Conservation (phyloP, 2,113 vertebrate genomes). For the Merops nubicus region DNA sequence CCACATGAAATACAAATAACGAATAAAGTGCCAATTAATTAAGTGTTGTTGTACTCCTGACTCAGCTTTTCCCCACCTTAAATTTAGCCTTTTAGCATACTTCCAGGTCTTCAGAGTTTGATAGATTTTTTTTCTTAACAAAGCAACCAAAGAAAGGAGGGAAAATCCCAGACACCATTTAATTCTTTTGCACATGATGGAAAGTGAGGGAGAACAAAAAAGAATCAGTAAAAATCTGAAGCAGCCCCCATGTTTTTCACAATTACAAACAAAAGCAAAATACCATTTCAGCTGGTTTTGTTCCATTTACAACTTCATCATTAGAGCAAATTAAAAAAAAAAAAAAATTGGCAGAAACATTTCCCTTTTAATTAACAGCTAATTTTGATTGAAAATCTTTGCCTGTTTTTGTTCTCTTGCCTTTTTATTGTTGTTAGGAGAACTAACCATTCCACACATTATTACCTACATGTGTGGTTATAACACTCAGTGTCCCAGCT, state of each 20-base stretch:
- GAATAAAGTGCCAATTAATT: neutral
- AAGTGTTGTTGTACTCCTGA: neutral
- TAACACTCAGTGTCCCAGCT: neutral
- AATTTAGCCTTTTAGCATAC: neutral
- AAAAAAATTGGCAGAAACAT: neutral
- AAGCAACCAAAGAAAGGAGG: neutral
- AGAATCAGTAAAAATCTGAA: neutral
- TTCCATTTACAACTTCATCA: neutral
- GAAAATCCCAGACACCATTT: neutral
- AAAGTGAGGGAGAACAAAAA: neutral
- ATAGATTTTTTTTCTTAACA: neutral
- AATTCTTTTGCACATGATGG: neutral
- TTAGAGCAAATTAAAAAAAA: neutral
- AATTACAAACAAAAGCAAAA: neutral
- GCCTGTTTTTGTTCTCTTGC: neutral
- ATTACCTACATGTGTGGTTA: neutral
- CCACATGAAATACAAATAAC: neutral
- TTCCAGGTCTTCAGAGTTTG: neutral
- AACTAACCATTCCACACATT: neutral
- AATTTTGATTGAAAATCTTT: neutral
- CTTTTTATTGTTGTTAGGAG: neutral
- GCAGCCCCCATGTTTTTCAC: neutral
- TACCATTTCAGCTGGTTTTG: neutral
- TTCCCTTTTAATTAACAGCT: neutral
- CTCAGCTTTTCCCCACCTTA: neutral